Base-by-base conservation (phyloP, 2,113 vertebrate genomes). In the Tragelaphus scriptus region DNA sequence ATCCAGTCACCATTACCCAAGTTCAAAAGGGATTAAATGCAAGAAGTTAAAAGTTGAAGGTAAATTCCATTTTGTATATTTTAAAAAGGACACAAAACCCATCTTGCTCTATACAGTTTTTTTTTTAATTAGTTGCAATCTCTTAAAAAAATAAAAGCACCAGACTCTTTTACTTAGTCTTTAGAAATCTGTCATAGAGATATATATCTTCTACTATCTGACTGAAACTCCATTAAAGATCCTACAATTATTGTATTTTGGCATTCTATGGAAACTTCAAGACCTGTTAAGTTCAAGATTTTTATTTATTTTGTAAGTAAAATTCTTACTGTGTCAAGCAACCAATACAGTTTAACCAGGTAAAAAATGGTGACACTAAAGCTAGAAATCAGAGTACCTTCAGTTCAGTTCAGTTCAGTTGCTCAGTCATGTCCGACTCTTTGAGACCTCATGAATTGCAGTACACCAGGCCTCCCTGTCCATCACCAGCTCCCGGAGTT, bases 41-140 rank as follows among this genome's bases (percentile, higher is more conserved):
- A 94, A 71, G 10, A 96, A 94, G 68, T 97, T 95, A 2, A 88
- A 84, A 98, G 93, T 58, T 84, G 1, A 88, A 25, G 96, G 90
- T 30, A 89, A 19, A 75, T 81, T 93, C 5, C 7, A 55, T 75
- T 85, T 82, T 90, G 13, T 23, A 47, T 85, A 44, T 63, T 68
- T 87, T 12, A 2, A 32, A 90, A 90, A 53, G 6, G 1, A 82
- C 30, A 53, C n/a, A 65, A 91, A 94, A 40, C 1, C 26, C 13
- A 44, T n/a, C n/a, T n/a, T 28, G 16, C 8, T 95, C n/a, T 40
- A 7, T 19, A 61, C 7, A 19, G 4, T 92, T 49, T 49, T 49
- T 49, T 49, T 85, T 16, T 84, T 40, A 4, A 90, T 63, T 71
- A 56, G 7, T 25, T 84, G 5, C n/a, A 81, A 1, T 14, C 7